Evolutionary conservation across 2,797 vertebrate genomes (phyloP).

Genomic region (Argentina silus): DNA sequence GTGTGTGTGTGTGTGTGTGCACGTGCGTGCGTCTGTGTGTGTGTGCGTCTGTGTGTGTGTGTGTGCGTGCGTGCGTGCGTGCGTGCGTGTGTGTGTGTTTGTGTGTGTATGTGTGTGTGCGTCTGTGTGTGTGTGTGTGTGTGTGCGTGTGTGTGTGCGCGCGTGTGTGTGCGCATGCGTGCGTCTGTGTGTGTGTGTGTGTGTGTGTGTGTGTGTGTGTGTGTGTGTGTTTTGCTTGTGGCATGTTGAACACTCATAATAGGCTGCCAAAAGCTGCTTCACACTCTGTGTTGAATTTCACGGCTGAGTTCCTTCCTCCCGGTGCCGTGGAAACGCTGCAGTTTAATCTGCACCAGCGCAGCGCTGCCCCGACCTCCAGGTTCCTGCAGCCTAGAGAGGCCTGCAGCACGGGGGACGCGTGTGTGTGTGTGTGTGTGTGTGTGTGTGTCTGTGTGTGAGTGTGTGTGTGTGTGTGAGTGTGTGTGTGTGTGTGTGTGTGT

Average conservation of each 20-base stretch:
- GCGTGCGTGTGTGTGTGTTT: conserved; percentile 9
- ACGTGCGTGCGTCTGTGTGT: not conserved
- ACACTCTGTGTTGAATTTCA: conserved; percentile 58
- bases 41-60: not conserved
- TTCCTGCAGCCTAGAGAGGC: conserved; percentile 21
- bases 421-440: conserved; percentile 14
- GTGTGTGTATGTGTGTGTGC: conserved; percentile 14
- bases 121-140: not conserved
- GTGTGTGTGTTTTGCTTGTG: conserved; percentile 26
- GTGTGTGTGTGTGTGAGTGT: conserved; percentile 11
- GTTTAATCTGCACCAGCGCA: conserved; percentile 34
- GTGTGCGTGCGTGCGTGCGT: not conserved
- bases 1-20: not conserved
- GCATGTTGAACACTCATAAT: conserved; percentile 46
- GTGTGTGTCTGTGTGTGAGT: conserved; percentile 44
- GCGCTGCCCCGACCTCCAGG: conserved; percentile 16
- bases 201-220: not conserved
- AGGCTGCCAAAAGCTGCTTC: conserved; percentile 53
- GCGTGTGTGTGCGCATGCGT: conserved; percentile 5
- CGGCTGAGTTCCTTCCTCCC: conserved; percentile 30
- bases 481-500: not conserved
- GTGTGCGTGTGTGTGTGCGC: conserved; percentile 7
- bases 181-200: conserved; percentile 13
- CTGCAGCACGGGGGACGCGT: conserved; percentile 15
- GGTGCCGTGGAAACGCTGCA: not conserved